These are phyloP conservation scores for Onychostruthus taczanowskii DNA, from an alignment of 2,113 vertebrate species.

Conservation along the genomic window DNA sequence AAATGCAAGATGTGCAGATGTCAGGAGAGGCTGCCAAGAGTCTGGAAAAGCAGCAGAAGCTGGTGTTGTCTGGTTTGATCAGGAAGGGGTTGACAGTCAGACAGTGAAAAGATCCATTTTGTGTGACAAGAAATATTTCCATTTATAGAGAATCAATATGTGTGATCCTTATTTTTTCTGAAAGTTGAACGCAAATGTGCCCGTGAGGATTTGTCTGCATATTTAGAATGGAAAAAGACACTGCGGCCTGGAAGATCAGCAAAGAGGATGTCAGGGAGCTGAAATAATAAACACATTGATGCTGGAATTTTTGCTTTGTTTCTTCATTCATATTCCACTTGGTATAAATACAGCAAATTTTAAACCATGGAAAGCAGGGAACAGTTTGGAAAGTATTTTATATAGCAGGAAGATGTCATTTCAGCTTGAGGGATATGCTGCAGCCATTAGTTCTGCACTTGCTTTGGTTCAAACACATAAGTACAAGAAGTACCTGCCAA, in stretches of 20 bases:
- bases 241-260: neutral
- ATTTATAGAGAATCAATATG: conserved; percentile 4
- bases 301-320: neutral
- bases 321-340: conserved; percentile 20
- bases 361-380: neutral
- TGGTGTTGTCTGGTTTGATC: conserved; percentile 40
- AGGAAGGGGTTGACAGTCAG: conserved; percentile 32
- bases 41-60: conserved; percentile 33
- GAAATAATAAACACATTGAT: neutral
- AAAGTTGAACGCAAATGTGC: neutral
- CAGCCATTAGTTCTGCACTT: neutral
- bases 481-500: neutral
- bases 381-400: conserved; percentile 3
- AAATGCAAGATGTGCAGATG: conserved; percentile 44
- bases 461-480: neutral
- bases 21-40: conserved; percentile 43
- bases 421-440: neutral
- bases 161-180: neutral
- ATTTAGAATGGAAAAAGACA: neutral
- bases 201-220: neutral
- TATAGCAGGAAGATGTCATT: neutral
- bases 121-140: conserved; percentile 39
- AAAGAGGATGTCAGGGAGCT: neutral
- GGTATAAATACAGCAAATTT: neutral
- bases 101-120: conserved; percentile 52